phyloP scores from a whole-genome alignment of 2,113 vertebrate species.

The Petrocephalus zakoni region DNA sequence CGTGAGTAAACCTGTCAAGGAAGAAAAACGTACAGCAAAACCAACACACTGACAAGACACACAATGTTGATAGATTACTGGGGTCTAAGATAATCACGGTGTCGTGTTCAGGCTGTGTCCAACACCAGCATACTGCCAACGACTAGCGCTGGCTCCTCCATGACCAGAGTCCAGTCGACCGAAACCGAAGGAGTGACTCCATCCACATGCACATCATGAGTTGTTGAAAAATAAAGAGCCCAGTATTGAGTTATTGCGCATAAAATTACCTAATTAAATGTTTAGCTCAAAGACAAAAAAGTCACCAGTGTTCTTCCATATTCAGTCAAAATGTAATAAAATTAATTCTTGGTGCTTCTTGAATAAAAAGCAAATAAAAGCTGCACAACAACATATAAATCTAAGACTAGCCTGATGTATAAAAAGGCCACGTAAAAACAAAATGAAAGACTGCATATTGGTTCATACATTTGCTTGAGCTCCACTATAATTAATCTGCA shows the following conservation, averaged over 20 bases:
- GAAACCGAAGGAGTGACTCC: not conserved
- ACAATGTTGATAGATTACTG: constrained; percentile 29
- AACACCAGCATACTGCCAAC: not conserved
- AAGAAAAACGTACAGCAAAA: constrained; percentile 59
- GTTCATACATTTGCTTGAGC: not conserved
- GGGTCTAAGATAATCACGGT: not conserved
- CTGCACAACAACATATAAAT: not conserved
- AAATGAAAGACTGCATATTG: not conserved
- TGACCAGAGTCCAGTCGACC: not conserved
- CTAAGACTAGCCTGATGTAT: not conserved
- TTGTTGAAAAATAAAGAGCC: not conserved
- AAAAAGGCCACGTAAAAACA: not conserved
- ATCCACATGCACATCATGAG: not conserved
- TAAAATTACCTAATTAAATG: not conserved
- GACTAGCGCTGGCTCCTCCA: not conserved
- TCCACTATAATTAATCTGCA: not conserved
- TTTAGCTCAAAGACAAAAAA: not conserved
- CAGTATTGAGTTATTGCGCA: not conserved
- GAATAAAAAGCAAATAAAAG: not conserved
- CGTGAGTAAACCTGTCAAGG: constrained; percentile 65
- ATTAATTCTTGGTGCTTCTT: not conserved
- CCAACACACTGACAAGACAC: constrained; percentile 56
- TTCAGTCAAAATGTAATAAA: not conserved
- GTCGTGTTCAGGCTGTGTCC: not conserved
- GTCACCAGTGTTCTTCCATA: not conserved